Conservation (phyloP, 2,797 vertebrate species). For the Lateolabrax maculatus region DNA sequence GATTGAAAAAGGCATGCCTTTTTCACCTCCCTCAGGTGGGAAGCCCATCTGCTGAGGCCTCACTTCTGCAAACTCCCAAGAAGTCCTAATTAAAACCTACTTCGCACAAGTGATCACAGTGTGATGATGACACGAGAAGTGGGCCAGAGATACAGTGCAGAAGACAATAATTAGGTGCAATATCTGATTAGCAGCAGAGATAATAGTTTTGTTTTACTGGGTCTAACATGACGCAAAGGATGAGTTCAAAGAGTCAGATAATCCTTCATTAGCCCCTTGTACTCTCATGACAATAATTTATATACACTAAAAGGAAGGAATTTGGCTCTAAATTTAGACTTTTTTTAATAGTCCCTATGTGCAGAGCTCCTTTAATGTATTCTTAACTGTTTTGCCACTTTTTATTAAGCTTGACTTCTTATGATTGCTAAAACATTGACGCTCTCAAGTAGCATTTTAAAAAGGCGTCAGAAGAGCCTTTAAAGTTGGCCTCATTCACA, state of each 20-base stretch:
- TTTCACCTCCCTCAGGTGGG: slow-evolving; percentile 75
- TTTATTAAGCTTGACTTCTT: slow-evolving; percentile 46
- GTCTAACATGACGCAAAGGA: slow-evolving; percentile 45
- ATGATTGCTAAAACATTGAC: slow-evolving; percentile 56
- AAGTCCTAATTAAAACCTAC: slow-evolving; percentile 79
- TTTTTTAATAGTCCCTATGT: slow-evolving; percentile 32
- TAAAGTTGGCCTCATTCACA: slow-evolving; percentile 63
- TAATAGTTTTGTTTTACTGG: slow-evolving; percentile 68
- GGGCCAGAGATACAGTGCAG: slow-evolving; percentile 60
- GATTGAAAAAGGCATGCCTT: slow-evolving; percentile 52
- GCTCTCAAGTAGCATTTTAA: slow-evolving; percentile 45
- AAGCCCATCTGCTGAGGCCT: slow-evolving; percentile 68
- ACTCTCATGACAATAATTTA: slow-evolving; percentile 43
- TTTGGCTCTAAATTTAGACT: slow-evolving; percentile 34
- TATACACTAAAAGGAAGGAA: slow-evolving; percentile 13
- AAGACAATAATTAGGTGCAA: slow-evolving; percentile 69
- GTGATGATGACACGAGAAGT: slow-evolving; percentile 66
- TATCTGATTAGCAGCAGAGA: slow-evolving; percentile 68
- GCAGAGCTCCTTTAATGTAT: slow-evolving; percentile 39
- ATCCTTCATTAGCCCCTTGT: slow-evolving; percentile 54
- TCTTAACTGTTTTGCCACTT: slow-evolving; percentile 50
- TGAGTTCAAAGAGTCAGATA: slow-evolving; percentile 66
- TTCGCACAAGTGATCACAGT: slow-evolving; percentile 73
- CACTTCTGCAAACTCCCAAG: slow-evolving; percentile 63
- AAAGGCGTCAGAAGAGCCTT: slow-evolving; percentile 61